phyloP scores from a whole-genome alignment of 2,113 vertebrate species.

The Cercopithecus mona region DNA sequence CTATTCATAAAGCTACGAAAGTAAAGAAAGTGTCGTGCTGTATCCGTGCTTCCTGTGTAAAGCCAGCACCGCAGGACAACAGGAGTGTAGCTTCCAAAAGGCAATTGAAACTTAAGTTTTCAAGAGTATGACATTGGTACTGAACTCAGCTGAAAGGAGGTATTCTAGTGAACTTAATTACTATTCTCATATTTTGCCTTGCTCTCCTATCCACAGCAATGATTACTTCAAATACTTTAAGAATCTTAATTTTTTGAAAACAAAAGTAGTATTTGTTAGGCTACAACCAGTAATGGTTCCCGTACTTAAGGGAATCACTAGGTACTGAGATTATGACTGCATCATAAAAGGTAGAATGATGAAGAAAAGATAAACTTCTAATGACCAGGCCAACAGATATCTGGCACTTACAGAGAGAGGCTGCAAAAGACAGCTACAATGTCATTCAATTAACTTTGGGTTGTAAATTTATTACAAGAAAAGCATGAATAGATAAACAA shows the following conservation, averaged over 20 bases:
- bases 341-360: neutral
- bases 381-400: neutral
- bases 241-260: neutral
- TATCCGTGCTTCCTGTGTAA: neutral
- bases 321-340: neutral
- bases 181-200: neutral
- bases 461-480: neutral
- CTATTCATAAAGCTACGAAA: neutral
- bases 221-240: neutral
- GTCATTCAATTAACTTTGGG: neutral
- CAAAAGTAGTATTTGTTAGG: neutral
- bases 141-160: neutral
- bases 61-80: rapidly evolving
- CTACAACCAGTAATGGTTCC: neutral
- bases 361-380: neutral
- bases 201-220: neutral
- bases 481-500: neutral
- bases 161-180: neutral
- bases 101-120: neutral
- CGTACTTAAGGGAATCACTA: neutral
- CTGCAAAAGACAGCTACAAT: neutral
- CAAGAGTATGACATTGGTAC: neutral
- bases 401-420: neutral
- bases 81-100: neutral
- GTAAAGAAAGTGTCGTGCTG: neutral